Base-by-base conservation (phyloP, 2,113 vertebrate species). In the Cryptomyrus ogoouensis region DNA sequence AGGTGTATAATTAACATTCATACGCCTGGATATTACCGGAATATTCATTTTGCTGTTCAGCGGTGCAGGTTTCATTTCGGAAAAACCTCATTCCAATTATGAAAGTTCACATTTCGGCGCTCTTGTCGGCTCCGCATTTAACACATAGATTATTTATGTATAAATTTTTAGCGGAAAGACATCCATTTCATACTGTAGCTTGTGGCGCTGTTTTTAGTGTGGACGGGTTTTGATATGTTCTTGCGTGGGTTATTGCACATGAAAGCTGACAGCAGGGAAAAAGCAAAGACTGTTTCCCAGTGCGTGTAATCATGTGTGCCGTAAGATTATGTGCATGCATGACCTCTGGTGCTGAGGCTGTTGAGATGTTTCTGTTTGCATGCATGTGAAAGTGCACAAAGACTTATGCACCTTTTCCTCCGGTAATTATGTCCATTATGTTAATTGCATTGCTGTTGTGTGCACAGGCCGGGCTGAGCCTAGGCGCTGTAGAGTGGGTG, bases 1-100 rank as follows among this genome's bases (percentile, higher is more conserved):
- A 46, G 44, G 83, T 84, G 42, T 84, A 84, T 47, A 84, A 84
- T 84, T 84, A 84, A 47, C 83, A 44, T 46, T 83, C 19, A 84
- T 84, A n/a, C 0, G 83, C 83, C 42, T 47, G 83, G 9, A 47
- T 84, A 46, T 84, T 84, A 84, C 7, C 24, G 24, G 39, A 84
- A 47, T 84, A 46, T 84, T 84, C 35, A 35, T 80, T 84, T 47
- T 12, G 83, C 42, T 47, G 44, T 84, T 84, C 83, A 84, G 83
- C 8, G 42, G 83, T 17, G 44, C 83, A 44, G 7, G 77, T 46
- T 84, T 84, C 83, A 84, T 47, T 44, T 46, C 1, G 3, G 9
- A 83, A 84, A 13, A 46, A 83, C 80, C 19, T 46, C 42, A 47
- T n/a, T 47, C 2, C 83, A 47, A 84, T 84, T 84, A 84, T 39